Evolutionary conservation across 2,797 vertebrate genomes (phyloP).

Genomic region (Chaunax sp.): DNA sequence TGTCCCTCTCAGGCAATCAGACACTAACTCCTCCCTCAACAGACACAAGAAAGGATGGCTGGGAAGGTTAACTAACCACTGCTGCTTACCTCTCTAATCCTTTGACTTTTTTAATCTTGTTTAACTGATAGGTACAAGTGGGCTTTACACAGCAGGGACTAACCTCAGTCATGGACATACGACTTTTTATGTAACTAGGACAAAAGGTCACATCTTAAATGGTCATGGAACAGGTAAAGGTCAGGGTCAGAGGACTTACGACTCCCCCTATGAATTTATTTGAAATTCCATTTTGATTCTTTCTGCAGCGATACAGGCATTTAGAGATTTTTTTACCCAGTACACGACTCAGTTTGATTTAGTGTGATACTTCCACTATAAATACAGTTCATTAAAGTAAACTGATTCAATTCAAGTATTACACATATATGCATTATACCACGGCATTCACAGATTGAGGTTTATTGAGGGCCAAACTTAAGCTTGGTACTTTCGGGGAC

Average conservation of each 20-base stretch:
- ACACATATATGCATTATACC: background rate
- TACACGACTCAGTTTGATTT: background rate
- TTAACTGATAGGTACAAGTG: constrained; percentile 66
- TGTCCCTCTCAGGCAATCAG: constrained; percentile 42
- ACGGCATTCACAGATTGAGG: background rate
- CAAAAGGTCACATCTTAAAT: background rate
- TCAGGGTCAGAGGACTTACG: background rate
- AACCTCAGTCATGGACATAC: constrained; percentile 51
- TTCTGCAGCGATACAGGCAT: background rate
- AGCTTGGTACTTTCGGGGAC: background rate
- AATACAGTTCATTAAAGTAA: background rate
- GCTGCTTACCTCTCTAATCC: constrained; percentile 72
- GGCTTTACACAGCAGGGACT: constrained; percentile 50
- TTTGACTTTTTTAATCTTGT: constrained; percentile 46
- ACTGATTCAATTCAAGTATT: too few species aligned
- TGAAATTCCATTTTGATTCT: background rate
- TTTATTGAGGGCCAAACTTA: background rate
- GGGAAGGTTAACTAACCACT: constrained; percentile 50
- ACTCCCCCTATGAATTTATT: background rate
- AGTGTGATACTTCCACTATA: background rate
- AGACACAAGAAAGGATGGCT: constrained; percentile 20
- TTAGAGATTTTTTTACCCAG: background rate
- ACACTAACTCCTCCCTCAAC: constrained; percentile 41
- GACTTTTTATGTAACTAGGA: constrained; percentile 64
- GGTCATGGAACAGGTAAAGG: constrained; percentile 3